Base-by-base conservation (phyloP, 1,140 invertebrate genomes). In the Gonioctena quinquepunctata region DNA sequence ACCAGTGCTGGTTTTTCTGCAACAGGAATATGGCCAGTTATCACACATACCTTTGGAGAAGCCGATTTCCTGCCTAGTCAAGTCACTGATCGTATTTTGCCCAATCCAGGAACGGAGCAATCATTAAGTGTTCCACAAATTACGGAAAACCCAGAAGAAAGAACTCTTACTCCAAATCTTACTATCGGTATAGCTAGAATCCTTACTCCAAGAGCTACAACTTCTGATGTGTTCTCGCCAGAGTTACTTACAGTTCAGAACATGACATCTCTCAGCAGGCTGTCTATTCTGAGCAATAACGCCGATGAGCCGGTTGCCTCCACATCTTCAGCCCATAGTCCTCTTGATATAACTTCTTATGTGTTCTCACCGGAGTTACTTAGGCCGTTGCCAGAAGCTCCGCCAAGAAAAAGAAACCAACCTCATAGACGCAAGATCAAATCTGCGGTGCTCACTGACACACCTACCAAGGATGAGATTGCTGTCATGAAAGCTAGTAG, bases 21-120 rank as follows among this genome's bases (percentile, higher is more conserved):
- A 59, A 59, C 56, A 23, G 56, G 56, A 59, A 59, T 22, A 59
- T 59, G 56, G 23, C 18, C 56, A 23, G 56, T 59, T 23, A 59
- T 23, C 25, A 59, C 56, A 27, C 11, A 59, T 59, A 23, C 25
- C 26, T 62, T 62, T 62, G 59, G 27, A 62, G 59, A 62, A 28
- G 59, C 25, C 13, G 59, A 42, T 62, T 62, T 62, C 18, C 26
- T 62, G 27, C 59, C 59, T n/a, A 62, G 59, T 28, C 59, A 62
- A 62, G 27, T 62, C 26, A 62, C 59, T 28, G 59, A 62, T 57
- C 56, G 56, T 23, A 21, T 54, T 54, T 54, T 54, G 50, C 18
- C 22, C 65, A 67, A 67, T 60, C 66, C 66, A 61, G 33, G 50
- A 61, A 13, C 42, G n/a, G 28, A 68, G n/a, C 56, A 62, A 61